Evolutionary conservation across 2,113 vertebrate species (phyloP), one percentile per base, ranked within the genome.

Genomic region (Anguilla rostrata): DNA sequence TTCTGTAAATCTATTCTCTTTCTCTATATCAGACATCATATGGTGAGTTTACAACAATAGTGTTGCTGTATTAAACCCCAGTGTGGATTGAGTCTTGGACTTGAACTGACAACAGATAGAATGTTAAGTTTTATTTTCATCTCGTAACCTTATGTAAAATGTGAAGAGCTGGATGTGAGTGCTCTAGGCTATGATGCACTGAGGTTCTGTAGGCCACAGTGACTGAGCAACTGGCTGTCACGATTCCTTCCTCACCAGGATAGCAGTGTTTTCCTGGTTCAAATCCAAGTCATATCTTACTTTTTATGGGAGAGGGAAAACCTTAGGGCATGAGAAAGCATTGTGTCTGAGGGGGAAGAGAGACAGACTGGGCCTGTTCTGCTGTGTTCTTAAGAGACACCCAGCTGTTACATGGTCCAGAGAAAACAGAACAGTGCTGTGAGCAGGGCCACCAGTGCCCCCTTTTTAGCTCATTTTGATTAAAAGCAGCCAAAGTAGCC

Each of bases 381-480:
- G 49, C 12, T 53, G 49, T 46, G 43, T 46, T 46, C 9, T 46
- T 46, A 53, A 53, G 49, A 2, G 12, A 53, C 7, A 53, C 49
- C 11, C 49, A 14, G 49, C 49, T 53, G n/a, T 12, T 16, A 29
- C 20, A 5, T 5, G 81, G 7, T 53, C 22, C 22, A 16, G 81
- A 4, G n/a, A 53, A 82, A 49, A 53, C 49, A 53, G n/a, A 15
- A 16, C 15, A 53, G 22, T 8, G 49, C 34, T 63, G 34, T 29
- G 29, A 43, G 53, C 87, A 87, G 92, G 89, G 91, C 83, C 90
- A 71, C 90, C 46, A 83, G 46, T 90, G 53, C 88, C 81, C 86
- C 56, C 34, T 18, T 87, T 89, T 87, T 16, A 83, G 83, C 84
- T 87, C 75, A 26, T 5, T 39, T 39, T 80, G 84, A 84, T 86